Base-by-base conservation (phyloP, 2,888 invertebrate species). In the Crepidodera aurea region DNA sequence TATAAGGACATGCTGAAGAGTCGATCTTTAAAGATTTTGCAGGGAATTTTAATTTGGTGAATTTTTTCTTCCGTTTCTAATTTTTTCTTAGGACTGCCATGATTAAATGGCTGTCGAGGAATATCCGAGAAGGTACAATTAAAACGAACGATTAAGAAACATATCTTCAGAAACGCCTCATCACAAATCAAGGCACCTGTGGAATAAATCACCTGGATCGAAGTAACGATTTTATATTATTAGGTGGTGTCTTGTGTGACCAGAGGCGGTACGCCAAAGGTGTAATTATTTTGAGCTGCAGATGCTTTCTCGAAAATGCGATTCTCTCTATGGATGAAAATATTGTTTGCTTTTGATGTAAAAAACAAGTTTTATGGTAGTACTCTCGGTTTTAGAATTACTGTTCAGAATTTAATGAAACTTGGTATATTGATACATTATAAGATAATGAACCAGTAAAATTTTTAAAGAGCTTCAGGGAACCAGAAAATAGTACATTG, bases 171-270 rank as follows among this genome's bases (percentile, higher is more conserved):
- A 72, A 75, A 76, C 76, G 76, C 75, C 75, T 75, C 76, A 69
- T 78, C 78, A 80, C 80, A 79, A 79, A 80, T 79, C 80, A 79
- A 76, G 68, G 73, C 78, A 76, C 74, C 77, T 77, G 78, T 70
- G 68, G 61, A 70, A 75, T 79, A 79, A 78, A 79, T 78, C 78
- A 78, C 74, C 64, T 40, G 68, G 58, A 71, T 71, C 68, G 60
- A 64, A 64, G 59, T 61, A 67, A 67, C 66, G 70, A 72, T 69
- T 71, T 67, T 66, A 68, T 67, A 69, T 71, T 69, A 71, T 71
- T 70, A 70, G 66, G 69, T 69, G 69, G 71, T 69, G 69, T 69
- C 71, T 69, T 71, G 62, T 34, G 60, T 51, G 53, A 58, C 44
- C 67, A 64, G 46, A 42, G 59, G 51, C 60, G 60, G 54, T 13